These are phyloP conservation scores for Triplophysa rosa DNA, from an alignment of 2,113 vertebrate species.

Conservation along the genomic window DNA sequence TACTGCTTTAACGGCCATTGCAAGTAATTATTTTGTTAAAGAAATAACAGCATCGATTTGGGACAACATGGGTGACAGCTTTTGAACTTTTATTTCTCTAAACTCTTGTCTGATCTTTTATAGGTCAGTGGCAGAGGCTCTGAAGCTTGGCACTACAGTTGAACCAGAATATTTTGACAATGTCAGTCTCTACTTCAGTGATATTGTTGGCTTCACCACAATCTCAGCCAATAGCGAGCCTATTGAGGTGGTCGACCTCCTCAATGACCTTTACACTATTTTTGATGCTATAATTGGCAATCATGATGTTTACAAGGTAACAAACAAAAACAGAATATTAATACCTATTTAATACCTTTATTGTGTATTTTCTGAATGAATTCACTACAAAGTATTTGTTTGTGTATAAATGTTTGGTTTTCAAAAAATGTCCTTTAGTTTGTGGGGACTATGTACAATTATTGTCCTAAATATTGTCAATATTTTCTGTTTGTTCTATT, in stretches of 20 bases:
- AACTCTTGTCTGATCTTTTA: slow-evolving; percentile 2
- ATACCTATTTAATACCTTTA: not conserved
- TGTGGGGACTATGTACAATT: not conserved
- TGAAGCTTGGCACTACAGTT: slow-evolving; percentile 73
- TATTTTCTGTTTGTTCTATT: not conserved
- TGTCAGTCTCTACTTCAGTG: slow-evolving; percentile 81
- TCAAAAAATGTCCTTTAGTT: not conserved
- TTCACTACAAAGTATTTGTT: not conserved
- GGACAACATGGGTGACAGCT: no score
- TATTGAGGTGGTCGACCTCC: slow-evolving; percentile 82
- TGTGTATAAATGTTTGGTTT: not conserved
- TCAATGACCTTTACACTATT: slow-evolving; percentile 80
- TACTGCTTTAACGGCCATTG: no score
- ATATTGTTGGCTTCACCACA: slow-evolving; percentile 81
- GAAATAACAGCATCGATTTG: no score
- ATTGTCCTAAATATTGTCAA: not conserved
- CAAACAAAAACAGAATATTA: not conserved
- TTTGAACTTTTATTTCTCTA: no score
- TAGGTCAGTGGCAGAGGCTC: slow-evolving; percentile 77
- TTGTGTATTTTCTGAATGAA: not conserved
- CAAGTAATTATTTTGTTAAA: no score
- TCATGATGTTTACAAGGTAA: slow-evolving; percentile 82
- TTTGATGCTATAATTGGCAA: slow-evolving; percentile 80
- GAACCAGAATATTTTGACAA: slow-evolving; percentile 76
- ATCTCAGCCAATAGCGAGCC: slow-evolving; percentile 82